Evolutionary conservation across 2,888 invertebrate species (phyloP).

Genomic region (Agrotis exclamationis): DNA sequence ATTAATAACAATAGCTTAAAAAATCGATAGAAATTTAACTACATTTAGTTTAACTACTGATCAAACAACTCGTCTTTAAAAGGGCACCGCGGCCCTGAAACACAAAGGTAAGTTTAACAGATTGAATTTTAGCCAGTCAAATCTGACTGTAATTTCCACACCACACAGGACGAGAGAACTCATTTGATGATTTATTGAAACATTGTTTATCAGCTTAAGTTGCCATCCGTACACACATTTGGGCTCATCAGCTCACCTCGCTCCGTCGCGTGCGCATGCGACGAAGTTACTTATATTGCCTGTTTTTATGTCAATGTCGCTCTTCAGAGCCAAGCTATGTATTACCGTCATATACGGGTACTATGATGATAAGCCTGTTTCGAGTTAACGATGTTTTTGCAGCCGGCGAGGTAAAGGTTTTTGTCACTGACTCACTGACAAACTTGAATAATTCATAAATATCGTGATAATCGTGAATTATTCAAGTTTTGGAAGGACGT

Average conservation of each 20-base stretch:
- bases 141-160: no score
- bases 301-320: slow-evolving; percentile 56
- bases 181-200: no score
- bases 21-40: no score
- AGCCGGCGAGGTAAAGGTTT: slow-evolving; percentile 1
- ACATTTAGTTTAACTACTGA: no score
- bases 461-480: no score
- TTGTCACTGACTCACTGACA: background rate
- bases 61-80: no score
- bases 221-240: slow-evolving; percentile 21
- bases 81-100: no score
- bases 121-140: no score
- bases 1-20: no score
- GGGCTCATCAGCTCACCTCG: slow-evolving; percentile 42
- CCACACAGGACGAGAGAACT: no score
- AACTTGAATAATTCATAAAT: no score
- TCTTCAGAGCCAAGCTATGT: slow-evolving; percentile 2
- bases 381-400: slow-evolving; percentile 31
- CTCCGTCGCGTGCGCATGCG: slow-evolving; percentile 10
- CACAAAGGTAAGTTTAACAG: no score
- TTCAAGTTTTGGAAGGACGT: background rate
- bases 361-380: slow-evolving; percentile 41
- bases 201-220: background rate
- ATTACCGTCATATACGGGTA: slow-evolving; percentile 37
- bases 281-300: slow-evolving; percentile 7